Evolutionary conservation across 2,888 invertebrate species (phyloP).

Genomic region (Nomada fabriciana): DNA sequence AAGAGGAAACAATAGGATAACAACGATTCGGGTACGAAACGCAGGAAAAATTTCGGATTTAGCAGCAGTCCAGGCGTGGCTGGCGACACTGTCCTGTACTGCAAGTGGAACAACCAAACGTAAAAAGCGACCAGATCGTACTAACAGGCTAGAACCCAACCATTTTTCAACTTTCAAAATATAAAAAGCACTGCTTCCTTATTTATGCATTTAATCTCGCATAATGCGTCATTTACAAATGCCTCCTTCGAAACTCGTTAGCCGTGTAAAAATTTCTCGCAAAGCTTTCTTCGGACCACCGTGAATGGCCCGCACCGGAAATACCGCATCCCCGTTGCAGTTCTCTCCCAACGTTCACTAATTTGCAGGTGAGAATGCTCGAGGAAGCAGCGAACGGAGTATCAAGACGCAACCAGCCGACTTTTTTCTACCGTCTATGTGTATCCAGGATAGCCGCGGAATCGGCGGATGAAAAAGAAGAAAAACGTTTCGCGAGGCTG

Average conservation of each 20-base stretch:
- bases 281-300: not conserved
- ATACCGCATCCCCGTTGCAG: conserved; percentile 18
- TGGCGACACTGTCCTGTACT: not conserved
- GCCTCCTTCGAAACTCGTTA: not conserved
- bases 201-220: conserved; percentile 1
- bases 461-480: conserved; percentile 41
- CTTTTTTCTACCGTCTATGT: conserved; percentile 5
- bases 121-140: not conserved
- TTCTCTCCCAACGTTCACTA: conserved; percentile 29
- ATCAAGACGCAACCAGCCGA: conserved; percentile 41
- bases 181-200: not conserved
- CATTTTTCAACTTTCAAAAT: not conserved
- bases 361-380: conserved; percentile 55
- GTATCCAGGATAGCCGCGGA: conserved; percentile 21
- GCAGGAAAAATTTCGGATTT: not conserved
- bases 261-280: conserved; percentile 8
- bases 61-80: not conserved
- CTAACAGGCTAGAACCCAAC: not conserved
- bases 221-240: not conserved
- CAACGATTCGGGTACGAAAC: conserved; percentile 48
- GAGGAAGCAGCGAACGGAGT: conserved; percentile 18
- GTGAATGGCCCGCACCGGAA: conserved; percentile 21
- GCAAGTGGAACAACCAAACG: not conserved
- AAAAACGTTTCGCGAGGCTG: conserved; percentile 57
- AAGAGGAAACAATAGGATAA: conserved; percentile 67